Evolutionary conservation across 2,113 vertebrate genomes (phyloP).

Genomic region (Catharus fuscescens): DNA sequence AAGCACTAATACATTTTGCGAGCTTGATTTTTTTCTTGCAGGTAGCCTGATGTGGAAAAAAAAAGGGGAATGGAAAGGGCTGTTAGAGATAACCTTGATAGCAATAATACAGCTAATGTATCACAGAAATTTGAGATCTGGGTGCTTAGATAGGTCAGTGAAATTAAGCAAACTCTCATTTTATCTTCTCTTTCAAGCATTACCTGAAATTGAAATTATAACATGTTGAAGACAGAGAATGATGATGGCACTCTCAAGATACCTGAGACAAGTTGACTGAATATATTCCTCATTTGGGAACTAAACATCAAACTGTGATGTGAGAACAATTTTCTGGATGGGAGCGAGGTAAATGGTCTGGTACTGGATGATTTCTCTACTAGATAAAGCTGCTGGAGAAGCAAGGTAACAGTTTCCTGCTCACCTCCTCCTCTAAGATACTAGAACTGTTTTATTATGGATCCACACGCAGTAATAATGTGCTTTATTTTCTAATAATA

Average conservation of each 20-base stretch:
- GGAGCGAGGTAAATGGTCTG: constrained; percentile 21
- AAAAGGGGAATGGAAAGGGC: not conserved
- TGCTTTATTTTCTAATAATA: not conserved
- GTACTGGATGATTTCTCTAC: not conserved
- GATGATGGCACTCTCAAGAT: not conserved
- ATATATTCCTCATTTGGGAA: not conserved
- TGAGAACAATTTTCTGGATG: constrained; percentile 35
- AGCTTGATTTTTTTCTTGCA: not conserved
- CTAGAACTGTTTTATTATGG: not conserved
- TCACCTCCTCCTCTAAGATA: not conserved
- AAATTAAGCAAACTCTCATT: constrained; percentile 13
- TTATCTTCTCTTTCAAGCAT: not conserved
- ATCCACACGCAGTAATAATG: not conserved
- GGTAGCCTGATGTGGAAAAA: not conserved
- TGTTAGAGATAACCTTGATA: not conserved
- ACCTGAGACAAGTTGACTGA: not conserved
- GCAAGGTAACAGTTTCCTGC: not conserved
- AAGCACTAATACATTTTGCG: not conserved
- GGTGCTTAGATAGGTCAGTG: not conserved
- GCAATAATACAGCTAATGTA: not conserved
- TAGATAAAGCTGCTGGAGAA: not conserved
- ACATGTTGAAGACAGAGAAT: not conserved
- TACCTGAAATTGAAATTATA: not conserved
- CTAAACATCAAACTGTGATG: not conserved
- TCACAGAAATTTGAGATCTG: not conserved